Evolutionary conservation across 1,140 invertebrate genomes (phyloP), one percentile per base, ranked within the genome.

Genomic region (Zaprionus nigranus): DNA sequence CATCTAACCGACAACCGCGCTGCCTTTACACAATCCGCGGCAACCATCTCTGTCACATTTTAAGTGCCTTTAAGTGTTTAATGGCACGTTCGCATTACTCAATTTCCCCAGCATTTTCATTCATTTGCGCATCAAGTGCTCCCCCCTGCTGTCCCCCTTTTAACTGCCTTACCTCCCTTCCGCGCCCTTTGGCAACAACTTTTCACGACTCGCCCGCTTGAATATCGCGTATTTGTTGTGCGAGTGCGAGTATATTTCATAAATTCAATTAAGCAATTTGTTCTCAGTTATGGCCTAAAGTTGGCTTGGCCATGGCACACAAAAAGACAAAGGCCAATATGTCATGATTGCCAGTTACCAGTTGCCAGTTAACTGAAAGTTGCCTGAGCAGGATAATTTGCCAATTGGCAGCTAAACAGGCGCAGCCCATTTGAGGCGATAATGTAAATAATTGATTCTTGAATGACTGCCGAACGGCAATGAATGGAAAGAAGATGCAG

Each of bases 61-160:
- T 64, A 80, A 80, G 73, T 74, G 80, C 73, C 84, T 83, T 87
- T 81, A 88, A 87, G 83, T 88, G 83, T 79, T 83, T 88, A 87
- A 87, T 88, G 77, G 81, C 82, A 87, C 82, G 83, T 86, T 87
- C 79, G 77, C 72, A 87, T 86, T 82, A 82, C 82, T 79, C 82
- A 82, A 86, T 85, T 86, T 84, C 60, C 63, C 54, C 43, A 57
- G 34, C 43, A 57, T 36, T 66, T 77, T 73, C 59, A 60, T 24
- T 9, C 43, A 51, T 30, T 59, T 62, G 9, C 30, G 30, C 9
- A 34, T 9, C 30, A 34, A 34, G 30, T 34, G 30, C 30, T 11
- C 9, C 30, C 61, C 34, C 34, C 24, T 57, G n/a, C n/a, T 38
- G 28, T n/a, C 28, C 7, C 28, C 6, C 11, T 5, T 40, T 15